Conservation (phyloP, 2,113 vertebrate species). For the Petrocephalus zakoni region DNA sequence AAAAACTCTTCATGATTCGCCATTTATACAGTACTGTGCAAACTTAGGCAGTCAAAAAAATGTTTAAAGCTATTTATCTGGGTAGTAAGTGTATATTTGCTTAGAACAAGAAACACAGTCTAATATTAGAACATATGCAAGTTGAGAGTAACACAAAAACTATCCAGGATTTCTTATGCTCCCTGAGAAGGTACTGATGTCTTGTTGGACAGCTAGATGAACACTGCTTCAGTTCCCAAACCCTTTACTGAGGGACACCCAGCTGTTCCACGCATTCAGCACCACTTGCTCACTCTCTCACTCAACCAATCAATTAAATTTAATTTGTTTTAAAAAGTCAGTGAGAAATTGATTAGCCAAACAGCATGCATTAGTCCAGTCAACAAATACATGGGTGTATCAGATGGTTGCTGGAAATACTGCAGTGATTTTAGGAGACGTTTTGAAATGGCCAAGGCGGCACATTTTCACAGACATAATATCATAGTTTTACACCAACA, state of each 20-base stretch:
- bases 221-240: not conserved
- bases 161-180: not conserved
- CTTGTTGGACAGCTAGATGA: not conserved
- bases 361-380: not conserved
- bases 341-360: not conserved
- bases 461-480: not conserved
- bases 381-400: not conserved
- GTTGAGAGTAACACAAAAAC: not conserved
- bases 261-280: too few species aligned
- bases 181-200: not conserved
- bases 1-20: not conserved
- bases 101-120: not conserved
- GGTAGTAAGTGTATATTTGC: not conserved
- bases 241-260: too few species aligned
- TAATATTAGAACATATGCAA: not conserved
- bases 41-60: not conserved
- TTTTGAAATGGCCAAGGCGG: not conserved
- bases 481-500: not conserved
- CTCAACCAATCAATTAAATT: not conserved
- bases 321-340: not conserved
- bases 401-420: too few species aligned
- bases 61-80: not conserved
- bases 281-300: not conserved
- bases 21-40: not conserved
- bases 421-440: not conserved